Evolutionary conservation across 2,888 invertebrate genomes (phyloP).

Genomic region (Mythimna lalbum): DNA sequence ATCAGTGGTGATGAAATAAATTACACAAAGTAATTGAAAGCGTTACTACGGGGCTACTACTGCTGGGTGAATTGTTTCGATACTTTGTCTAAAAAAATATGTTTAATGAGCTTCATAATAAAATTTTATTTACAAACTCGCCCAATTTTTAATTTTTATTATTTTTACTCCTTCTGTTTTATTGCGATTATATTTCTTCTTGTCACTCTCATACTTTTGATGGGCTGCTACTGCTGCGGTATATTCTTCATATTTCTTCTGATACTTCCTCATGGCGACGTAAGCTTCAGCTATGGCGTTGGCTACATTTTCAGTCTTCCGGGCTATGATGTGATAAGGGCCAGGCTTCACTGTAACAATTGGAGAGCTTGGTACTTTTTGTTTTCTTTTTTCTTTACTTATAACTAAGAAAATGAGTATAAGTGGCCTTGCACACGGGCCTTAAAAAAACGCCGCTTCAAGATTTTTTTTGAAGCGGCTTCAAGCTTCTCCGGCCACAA

Average conservation of each 20-base stretch:
- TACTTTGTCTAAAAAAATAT: background rate
- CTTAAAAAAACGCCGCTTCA: too few species aligned
- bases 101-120: background rate
- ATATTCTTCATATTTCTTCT: slow-evolving; percentile 13
- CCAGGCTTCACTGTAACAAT: slow-evolving; percentile 38
- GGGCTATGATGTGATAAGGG: slow-evolving; percentile 10
- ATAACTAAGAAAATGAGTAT: background rate
- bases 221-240: background rate
- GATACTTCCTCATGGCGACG: background rate
- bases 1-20: too few species aligned
- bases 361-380: background rate
- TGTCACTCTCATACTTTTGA: slow-evolving; percentile 1
- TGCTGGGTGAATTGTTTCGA: too few species aligned
- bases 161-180: slow-evolving; percentile 1
- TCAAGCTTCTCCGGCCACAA: too few species aligned
- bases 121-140: slow-evolving; percentile 3
- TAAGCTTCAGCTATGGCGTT: slow-evolving; percentile 18
- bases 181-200: background rate
- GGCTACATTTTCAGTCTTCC: slow-evolving; percentile 4
- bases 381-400: background rate
- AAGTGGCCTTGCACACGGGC: too few species aligned
- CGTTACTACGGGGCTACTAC: too few species aligned
- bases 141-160: slow-evolving; percentile 27
- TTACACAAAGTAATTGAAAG: too few species aligned
- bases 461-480: too few species aligned